Evolutionary conservation across 2,113 vertebrate species (phyloP), one percentile per base, ranked within the genome.

Genomic region (Chascanopsetta lugubris): DNA sequence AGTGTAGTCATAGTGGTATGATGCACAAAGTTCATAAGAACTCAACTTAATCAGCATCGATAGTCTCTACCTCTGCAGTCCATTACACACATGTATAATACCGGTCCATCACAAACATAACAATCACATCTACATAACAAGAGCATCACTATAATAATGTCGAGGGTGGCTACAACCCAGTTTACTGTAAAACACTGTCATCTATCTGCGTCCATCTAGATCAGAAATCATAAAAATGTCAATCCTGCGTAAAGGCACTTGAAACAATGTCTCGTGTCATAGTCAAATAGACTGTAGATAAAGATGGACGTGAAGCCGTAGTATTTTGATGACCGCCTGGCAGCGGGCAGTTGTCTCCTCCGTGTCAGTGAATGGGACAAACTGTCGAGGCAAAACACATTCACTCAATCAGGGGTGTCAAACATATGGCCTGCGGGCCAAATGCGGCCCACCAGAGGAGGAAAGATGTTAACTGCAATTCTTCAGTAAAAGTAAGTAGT

Each of bases 1-100:
- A 54, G 29, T 50, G 59, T 70, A 72, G 54, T 91, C 89, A 85
- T 91, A 90, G 88, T 89, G 87, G 85, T 85, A 69, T 74, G 34
- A 61, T 48, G 67, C 55, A 61, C 30, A 4, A 47, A 59, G 43
- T 77, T 36, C 32, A 69, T 53, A 24, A 54, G 56, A 61, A 40
- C 49, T 42, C 8, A 15, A 68, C 21, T 59, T n/a, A n/a, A n/a
- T 61, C 49, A 36, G 65, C 65, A 80, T 48, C 66, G 40, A 71
- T 56, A 38, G 26, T 69, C 57, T 64, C 34, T 42, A 61, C 54
- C 24, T 36, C 40, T 75, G 83, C 81, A 83, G 81, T 24, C 79
- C 77, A 63, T 61, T 69, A 64, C 32, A 80, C 79, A 83, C 53
- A 71, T 25, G 62, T 15, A 38, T 15, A 75, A 68, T 12, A 48